These are phyloP conservation scores for Coptodon bakossiorum DNA, from an alignment of 2,113 vertebrate genomes.

Conservation along the genomic window DNA sequence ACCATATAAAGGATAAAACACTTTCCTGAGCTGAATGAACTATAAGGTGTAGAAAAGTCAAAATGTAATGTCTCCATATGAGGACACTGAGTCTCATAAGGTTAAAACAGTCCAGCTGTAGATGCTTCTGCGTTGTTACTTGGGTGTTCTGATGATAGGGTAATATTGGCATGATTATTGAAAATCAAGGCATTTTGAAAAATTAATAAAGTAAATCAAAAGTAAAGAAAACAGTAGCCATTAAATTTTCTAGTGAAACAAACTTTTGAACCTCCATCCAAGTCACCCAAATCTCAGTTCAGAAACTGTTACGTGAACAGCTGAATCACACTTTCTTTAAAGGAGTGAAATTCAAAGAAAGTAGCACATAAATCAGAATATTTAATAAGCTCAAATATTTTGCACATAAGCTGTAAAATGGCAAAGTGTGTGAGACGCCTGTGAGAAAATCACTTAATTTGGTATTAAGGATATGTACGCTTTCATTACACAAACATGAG, in stretches of 20 bases:
- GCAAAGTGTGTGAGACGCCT: not conserved
- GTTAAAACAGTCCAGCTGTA: not conserved
- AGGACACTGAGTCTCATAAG: too few species aligned
- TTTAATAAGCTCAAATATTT: not conserved
- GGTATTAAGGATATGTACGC: not conserved
- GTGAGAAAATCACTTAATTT: not conserved
- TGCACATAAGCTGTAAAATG: not conserved
- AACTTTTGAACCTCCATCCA: not conserved
- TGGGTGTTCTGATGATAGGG: not conserved
- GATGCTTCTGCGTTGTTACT: not conserved
- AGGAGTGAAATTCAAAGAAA: not conserved
- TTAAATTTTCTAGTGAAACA: not conserved
- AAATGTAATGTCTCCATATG: too few species aligned
- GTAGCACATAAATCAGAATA: not conserved
- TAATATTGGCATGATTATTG: not conserved
- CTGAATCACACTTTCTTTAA: not conserved
- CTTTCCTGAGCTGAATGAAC: not conserved
- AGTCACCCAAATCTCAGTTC: not conserved
- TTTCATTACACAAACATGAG: not conserved
- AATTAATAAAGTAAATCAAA: not conserved
- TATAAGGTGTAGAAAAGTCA: too few species aligned
- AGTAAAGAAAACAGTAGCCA: not conserved
- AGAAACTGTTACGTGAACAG: not conserved
- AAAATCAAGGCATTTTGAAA: not conserved
- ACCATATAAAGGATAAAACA: not conserved